Evolutionary conservation across 2,797 vertebrate species (phyloP).

Genomic region (Etheostoma nigrum): DNA sequence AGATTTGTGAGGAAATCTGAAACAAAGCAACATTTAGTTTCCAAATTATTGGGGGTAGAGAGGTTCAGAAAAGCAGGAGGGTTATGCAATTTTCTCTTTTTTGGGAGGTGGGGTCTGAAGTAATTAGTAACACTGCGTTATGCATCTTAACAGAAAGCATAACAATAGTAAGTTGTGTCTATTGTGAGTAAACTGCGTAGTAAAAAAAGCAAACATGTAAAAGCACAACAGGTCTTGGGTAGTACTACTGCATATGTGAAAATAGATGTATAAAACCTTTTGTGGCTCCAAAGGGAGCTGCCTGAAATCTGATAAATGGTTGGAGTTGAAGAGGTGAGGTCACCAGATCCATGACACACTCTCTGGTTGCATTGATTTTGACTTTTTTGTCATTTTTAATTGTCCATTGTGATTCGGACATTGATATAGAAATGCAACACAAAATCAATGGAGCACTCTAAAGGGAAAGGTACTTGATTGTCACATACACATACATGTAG

Average conservation of each 20-base stretch:
- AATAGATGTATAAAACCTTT: not conserved
- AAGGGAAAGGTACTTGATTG: too few species aligned
- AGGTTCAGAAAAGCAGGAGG: not conserved
- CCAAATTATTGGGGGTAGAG: not conserved
- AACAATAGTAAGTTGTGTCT: not conserved
- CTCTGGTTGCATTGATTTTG: not conserved
- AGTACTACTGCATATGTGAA: not conserved
- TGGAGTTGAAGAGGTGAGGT: not conserved
- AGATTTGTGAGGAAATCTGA: slow-evolving; percentile 25
- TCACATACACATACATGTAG: too few species aligned
- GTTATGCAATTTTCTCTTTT: not conserved
- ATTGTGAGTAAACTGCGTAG: not conserved
- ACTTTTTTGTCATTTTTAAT: not conserved
- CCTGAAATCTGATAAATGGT: not conserved
- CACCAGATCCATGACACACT: too few species aligned
- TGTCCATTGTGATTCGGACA: not conserved
- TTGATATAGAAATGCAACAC: not conserved
- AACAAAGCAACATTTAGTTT: slow-evolving; percentile 20
- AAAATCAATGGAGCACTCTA: not conserved
- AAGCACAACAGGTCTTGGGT: not conserved
- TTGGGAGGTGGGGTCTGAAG: not conserved
- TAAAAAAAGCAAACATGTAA: not conserved
- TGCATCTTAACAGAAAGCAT: not conserved
- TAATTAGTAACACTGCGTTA: not conserved
- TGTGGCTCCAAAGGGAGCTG: not conserved